A percentile compares a stretch with the other conserved stretches of the same genome.
phyloP scores from a whole-genome alignment of 1,140 invertebrate species.

The Diuraphis noxia region DNA sequence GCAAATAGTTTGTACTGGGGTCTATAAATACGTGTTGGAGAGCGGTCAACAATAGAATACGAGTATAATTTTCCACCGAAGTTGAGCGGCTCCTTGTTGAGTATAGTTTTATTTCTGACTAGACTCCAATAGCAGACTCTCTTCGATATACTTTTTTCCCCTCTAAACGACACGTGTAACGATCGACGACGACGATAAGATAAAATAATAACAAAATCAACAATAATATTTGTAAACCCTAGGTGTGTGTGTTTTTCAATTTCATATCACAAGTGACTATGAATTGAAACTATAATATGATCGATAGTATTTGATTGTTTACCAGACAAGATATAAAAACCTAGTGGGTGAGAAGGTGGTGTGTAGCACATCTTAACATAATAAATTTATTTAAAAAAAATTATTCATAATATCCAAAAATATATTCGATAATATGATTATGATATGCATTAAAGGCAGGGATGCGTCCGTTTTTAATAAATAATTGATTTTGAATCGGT shows the following conservation, averaged over 20 bases:
- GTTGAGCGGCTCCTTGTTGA: not conserved
- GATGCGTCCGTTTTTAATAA: too few relatives aligned
- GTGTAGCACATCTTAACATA: not conserved
- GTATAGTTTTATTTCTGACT: not conserved
- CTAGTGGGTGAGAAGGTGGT: not conserved
- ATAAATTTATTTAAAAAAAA: too few relatives aligned
- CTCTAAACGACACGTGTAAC: not conserved
- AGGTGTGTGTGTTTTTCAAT: not conserved
- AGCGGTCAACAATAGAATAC: not conserved
- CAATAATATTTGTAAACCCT: not conserved
- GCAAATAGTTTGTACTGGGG: conserved; percentile 12
- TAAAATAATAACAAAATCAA: not conserved
- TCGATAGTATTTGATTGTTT: not conserved
- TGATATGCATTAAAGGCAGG: too few relatives aligned
- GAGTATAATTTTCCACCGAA: not conserved
- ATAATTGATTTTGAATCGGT: too few relatives aligned
- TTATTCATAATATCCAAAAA: too few relatives aligned
- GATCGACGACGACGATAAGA: not conserved
- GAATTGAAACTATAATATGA: not conserved
- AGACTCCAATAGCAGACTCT: not conserved
- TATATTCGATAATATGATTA: too few relatives aligned
- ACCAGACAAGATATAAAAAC: not conserved
- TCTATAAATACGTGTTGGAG: conserved; percentile 11
- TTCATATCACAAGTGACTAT: not conserved
- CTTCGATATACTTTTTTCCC: not conserved